Evolutionary conservation across 2,888 invertebrate species (phyloP).

Genomic region (Micropterix aruncella): DNA sequence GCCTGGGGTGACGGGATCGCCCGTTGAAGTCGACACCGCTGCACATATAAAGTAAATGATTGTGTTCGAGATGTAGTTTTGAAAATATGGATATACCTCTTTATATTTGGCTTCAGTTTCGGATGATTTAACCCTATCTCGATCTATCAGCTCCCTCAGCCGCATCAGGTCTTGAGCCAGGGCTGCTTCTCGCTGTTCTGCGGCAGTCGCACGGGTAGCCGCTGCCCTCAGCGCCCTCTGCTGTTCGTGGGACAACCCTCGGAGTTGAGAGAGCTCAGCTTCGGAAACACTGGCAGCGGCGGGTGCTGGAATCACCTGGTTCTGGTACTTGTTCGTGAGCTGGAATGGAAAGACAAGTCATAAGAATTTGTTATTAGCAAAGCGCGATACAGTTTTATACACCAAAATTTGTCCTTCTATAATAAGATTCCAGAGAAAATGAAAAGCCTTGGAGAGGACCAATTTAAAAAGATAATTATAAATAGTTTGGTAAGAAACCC

Average conservation of each 20-base stretch:
- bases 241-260: conserved; percentile 42
- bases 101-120: not conserved
- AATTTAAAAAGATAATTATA: too few species aligned
- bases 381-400: too few species aligned
- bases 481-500: too few species aligned
- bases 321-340: conserved; percentile 16
- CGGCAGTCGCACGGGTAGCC: conserved; percentile 35
- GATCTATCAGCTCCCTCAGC: conserved; percentile 9
- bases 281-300: not conserved
- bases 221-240: conserved; percentile 40
- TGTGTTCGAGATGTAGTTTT: not conserved
- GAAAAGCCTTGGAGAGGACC: too few species aligned
- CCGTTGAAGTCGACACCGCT: not conserved
- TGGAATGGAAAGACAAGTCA: too few species aligned
- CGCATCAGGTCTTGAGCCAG: conserved; percentile 23
- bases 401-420: too few species aligned
- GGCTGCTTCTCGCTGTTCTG: conserved; percentile 37
- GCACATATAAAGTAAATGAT: not conserved
- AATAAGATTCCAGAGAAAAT: too few species aligned
- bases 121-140: conserved; percentile 4
- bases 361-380: too few species aligned
- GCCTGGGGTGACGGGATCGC: too few species aligned
- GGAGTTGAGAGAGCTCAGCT: conserved; percentile 28
- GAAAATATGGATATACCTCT: not conserved
- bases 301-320: not conserved